Evolutionary conservation across 1,140 invertebrate species (phyloP), one percentile per base, ranked within the genome.

Genomic region (Cotesia typhae): DNA sequence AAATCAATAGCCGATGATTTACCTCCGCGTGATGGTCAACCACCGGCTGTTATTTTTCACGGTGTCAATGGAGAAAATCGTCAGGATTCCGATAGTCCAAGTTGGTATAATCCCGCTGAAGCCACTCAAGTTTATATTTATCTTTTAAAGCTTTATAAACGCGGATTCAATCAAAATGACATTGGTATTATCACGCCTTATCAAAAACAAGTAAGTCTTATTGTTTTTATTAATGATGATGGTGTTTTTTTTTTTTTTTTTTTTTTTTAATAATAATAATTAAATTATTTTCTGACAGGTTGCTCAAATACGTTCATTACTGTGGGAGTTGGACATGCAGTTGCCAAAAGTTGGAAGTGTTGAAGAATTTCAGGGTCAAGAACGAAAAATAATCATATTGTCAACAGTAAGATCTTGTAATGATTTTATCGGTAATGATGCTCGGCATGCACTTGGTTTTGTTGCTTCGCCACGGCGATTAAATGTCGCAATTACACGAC

Each of bases 321-420:
- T 96, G n/a, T 85, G 87, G 14, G 89, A 91, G 10, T 88, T 93
- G 74, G 89, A 91, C n/a, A 81, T 92, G 5, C 82, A 88, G 14
- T 80, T 90, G 72, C 94, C 94, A 3, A 96, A 97, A 90, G 90
- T 98, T 52, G 96, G 96, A 0, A 95, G 94, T 5, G 95, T 98
- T 1, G 97, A 99, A 89, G 96, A 98, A 82, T 98, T 98, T 83
- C 97, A 99, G 87, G 97, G 96, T 4, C 92, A 97, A 87, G 96
- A 98, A 85, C 89, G 92, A 67, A 90, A 92, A 60, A 90, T 95
- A 2, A 95, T 98, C 51, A 90, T 98, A 1, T 88, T 99, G 55
- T 95, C 95, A 3, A 93, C 94, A 0, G 96, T 98, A 1, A 89
- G 95, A 71, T 92, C 92, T 0, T 82, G 86, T 9, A 85, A 88